These are phyloP conservation scores for Daphoenositta chrysoptera DNA, from an alignment of 2,113 vertebrate species.

Conservation along the genomic window DNA sequence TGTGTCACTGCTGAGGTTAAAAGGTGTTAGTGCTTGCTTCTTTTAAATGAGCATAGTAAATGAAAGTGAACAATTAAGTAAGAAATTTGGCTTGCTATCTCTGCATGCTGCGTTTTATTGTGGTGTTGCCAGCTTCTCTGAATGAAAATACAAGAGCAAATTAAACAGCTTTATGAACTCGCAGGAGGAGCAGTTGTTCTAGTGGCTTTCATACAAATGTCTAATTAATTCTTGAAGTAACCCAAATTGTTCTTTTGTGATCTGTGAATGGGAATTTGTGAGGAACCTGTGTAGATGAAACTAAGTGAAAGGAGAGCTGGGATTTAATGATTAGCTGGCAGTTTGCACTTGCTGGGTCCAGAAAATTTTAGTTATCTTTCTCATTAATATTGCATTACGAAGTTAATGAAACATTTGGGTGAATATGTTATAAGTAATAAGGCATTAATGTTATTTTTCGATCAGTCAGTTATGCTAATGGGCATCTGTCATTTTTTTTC, in stretches of 20 bases:
- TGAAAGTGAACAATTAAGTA: constrained; percentile 71
- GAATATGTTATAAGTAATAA: constrained; percentile 82
- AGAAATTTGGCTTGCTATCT: constrained; percentile 69
- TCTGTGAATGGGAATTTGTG: constrained; percentile 67
- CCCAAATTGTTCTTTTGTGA: constrained; percentile 78
- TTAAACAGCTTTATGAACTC: constrained; percentile 76
- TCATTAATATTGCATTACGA: constrained; percentile 78
- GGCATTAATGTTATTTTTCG: constrained; percentile 75
- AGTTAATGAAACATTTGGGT: constrained; percentile 81
- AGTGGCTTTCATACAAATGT: constrained; percentile 73
- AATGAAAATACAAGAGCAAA: constrained; percentile 74
- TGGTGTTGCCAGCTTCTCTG: constrained; percentile 70
- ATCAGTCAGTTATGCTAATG: constrained; percentile 77
- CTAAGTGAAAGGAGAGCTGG: constrained; percentile 39
- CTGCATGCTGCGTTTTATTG: constrained; percentile 70
- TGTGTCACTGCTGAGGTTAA: constrained; percentile 67
- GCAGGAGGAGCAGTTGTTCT: constrained; percentile 76
- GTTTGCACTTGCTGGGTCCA: constrained; percentile 54
- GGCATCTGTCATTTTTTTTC: constrained; percentile 73
- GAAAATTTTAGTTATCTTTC: constrained; percentile 68
- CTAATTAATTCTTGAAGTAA: constrained; percentile 77
- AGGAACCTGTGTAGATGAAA: constrained; percentile 67
- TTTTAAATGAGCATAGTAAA: constrained; percentile 70
- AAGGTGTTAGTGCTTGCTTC: constrained; percentile 60
- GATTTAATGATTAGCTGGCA: constrained; percentile 68